Evolutionary conservation across 23 tunicate genomes (phyloP), one percentile per base, ranked within the genome.

Genomic region (Pegea sp.): DNA sequence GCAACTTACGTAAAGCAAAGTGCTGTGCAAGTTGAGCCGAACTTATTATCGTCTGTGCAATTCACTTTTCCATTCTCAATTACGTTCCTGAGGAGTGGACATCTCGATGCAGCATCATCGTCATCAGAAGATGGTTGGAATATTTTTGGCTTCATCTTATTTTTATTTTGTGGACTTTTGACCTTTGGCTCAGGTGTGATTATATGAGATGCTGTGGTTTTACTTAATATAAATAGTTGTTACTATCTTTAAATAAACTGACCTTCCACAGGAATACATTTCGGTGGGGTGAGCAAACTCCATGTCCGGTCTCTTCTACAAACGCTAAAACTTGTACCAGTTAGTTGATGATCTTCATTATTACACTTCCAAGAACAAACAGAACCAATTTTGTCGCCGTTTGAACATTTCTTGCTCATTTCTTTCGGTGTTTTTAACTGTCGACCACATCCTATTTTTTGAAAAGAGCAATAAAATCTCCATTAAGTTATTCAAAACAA

Each of bases 301-400:
- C 93, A 79, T 31, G 93, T 79, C 25, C 93, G 28, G 59, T 79
- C 93, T 5, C 52, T 59, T 34, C 68, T 33, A 33, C 93, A 79
- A 1, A 26, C 44, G 21, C 78, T 64, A 4, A 4, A 11, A 8
- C 52, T 29, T 22, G 34, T 52, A 0, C 93, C 93, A 20, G 28
- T 34, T 3, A 70, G 27, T 33, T 49, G 49, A 30, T 48, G 22
- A 1, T 43, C 11, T 18, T 58, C 46, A 18, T 58, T 68, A 1
- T 30, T 7, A 33, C 78, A 71, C 6, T 18, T 29, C 93, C 93
- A 79, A 44, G 58, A 54, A 34, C 93, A 79, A 3, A 61, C 65
- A 11, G 78, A 70, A 4, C 66, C 78, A 11, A 66, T 65, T 34
- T 59, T 61, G 46, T 60, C 64, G 19, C 62, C 52, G 43, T 68